A percentile compares a stretch with the other conserved stretches of the same genome.
Conservation (phyloP, 2,888 invertebrate genomes). For the Pemphredon lugubris region DNA sequence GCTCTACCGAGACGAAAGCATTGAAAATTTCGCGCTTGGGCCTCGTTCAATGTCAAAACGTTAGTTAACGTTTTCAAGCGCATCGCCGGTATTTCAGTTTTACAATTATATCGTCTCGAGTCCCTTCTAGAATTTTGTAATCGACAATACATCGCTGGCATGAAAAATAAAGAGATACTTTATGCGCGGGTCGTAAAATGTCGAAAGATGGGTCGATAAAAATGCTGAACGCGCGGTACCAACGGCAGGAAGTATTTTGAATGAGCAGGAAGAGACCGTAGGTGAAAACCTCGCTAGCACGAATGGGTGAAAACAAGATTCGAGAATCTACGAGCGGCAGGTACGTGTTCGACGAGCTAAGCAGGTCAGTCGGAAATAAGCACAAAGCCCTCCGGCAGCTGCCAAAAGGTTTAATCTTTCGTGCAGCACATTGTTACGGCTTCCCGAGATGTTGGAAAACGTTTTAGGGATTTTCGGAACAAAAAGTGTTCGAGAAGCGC, state of each 20-base stretch:
- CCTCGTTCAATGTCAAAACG: too few species aligned
- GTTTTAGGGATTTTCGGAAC: too few species aligned
- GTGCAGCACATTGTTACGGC: slow-evolving; percentile 54
- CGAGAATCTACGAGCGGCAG: slow-evolving; percentile 21
- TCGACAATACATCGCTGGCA: too few species aligned
- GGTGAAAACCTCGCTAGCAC: slow-evolving; percentile 26
- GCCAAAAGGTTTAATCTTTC: slow-evolving; percentile 67
- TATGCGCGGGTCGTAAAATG: background rate
- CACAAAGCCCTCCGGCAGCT: slow-evolving; percentile 56
- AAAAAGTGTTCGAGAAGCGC: background rate
- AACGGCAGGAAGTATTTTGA: slow-evolving; percentile 49
- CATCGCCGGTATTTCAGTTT: too few species aligned
- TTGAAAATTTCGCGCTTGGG: too few species aligned
- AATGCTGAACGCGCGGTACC: slow-evolving; percentile 17
- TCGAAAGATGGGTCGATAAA: slow-evolving; percentile 13
- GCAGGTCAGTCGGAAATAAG: slow-evolving; percentile 68
- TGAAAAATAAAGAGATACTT: background rate
- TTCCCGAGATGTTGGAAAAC: slow-evolving; percentile 19
- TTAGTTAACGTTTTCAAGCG: too few species aligned
- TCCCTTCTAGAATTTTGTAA: too few species aligned
- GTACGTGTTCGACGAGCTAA: slow-evolving; percentile 55
- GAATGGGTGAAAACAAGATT: slow-evolving; percentile 58
- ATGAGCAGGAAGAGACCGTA: slow-evolving; percentile 48
- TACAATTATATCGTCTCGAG: too few species aligned
- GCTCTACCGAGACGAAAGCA: background rate